phyloP scores from a whole-genome alignment of 2,888 invertebrate species.

The Rotaria sp. region DNA sequence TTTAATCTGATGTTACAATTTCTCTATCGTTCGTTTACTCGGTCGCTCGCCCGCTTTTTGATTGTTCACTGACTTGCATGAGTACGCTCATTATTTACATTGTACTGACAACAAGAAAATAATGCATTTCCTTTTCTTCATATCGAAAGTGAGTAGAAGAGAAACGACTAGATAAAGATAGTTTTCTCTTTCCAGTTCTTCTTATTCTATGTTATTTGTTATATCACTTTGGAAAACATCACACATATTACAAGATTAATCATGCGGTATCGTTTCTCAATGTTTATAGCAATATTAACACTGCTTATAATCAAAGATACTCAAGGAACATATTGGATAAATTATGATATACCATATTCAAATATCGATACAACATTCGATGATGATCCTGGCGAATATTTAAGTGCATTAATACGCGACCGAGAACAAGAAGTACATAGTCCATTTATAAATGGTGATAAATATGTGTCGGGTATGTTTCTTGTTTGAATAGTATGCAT shows the following conservation, averaged over 20 bases:
- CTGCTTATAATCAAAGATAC: background rate
- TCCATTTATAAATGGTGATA: background rate
- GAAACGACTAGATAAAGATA: background rate
- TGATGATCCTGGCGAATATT: background rate
- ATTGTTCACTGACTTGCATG: too few species aligned
- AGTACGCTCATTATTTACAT: background rate
- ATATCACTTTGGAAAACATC: background rate
- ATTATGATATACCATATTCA: background rate
- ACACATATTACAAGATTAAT: background rate
- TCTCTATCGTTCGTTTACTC: background rate
- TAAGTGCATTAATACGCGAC: background rate
- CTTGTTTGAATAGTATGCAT: background rate
- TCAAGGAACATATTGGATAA: background rate
- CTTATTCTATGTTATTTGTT: background rate
- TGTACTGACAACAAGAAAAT: background rate
- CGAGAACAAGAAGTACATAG: conserved; percentile 32
- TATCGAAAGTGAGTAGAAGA: background rate
- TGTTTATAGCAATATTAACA: background rate
- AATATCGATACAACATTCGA: background rate
- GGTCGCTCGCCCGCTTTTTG: background rate
- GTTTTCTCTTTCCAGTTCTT: background rate
- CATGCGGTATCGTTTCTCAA: background rate
- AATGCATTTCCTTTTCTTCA: background rate
- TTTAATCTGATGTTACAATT: background rate
- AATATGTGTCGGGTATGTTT: background rate